Percentiles rank a stretch among this genome's conserved stretches.
phyloP scores from a whole-genome alignment of 2,888 invertebrate species.

The Dynastes maya region DNA sequence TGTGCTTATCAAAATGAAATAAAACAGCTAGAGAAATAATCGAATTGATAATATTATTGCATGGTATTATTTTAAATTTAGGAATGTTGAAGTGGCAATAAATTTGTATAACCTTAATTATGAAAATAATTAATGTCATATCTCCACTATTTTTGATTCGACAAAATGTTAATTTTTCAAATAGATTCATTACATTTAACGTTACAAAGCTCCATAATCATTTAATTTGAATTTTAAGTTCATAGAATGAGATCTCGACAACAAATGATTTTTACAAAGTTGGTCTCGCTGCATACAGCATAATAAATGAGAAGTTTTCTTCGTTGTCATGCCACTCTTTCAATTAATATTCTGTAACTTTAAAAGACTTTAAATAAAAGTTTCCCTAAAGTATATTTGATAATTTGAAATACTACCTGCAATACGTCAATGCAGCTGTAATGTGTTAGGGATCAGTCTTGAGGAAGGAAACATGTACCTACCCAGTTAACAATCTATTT shows the following conservation, averaged over 20 bases:
- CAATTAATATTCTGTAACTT: too few species aligned
- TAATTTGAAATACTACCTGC: not conserved
- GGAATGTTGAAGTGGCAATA: not conserved
- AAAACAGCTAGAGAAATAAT: not conserved
- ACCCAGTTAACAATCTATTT: constrained; percentile 30
- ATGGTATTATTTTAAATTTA: not conserved
- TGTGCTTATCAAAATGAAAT: constrained; percentile 21
- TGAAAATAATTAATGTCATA: too few species aligned
- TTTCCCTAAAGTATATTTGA: not conserved
- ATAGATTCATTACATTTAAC: too few species aligned
- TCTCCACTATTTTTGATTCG: not conserved
- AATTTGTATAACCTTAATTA: not conserved
- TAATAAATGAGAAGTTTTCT: too few species aligned
- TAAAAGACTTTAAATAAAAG: too few species aligned
- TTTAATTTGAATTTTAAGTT: too few species aligned
- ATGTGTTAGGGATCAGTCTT: not conserved
- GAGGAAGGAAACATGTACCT: not conserved
- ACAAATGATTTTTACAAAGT: too few species aligned
- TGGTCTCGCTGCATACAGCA: too few species aligned
- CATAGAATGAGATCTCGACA: too few species aligned
- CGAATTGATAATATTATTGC: not conserved
- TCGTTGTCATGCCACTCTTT: too few species aligned
- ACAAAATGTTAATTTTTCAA: not conserved
- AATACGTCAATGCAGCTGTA: not conserved
- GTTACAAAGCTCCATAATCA: too few species aligned